phyloP scores from a whole-genome alignment of 2,888 invertebrate genomes.

The Atethmia centrago region DNA sequence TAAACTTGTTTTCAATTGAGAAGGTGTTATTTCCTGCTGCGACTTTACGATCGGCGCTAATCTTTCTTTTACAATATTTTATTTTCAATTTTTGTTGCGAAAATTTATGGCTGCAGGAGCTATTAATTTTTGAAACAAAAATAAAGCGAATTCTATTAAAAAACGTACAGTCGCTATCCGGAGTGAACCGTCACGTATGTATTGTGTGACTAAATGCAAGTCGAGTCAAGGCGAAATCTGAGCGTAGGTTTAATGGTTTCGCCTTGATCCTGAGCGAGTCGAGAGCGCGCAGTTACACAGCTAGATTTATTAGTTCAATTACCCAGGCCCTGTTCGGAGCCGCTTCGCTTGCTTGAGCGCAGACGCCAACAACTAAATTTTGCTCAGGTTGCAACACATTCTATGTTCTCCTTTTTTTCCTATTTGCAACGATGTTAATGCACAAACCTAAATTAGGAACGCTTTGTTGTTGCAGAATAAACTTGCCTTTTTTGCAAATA shows the following conservation, averaged over 20 bases:
- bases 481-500: conserved; percentile 38
- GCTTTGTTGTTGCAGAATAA: conserved; percentile 46
- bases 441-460: conserved; percentile 67
- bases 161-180: conserved; percentile 51
- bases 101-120: conserved; percentile 29
- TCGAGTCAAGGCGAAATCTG: conserved; percentile 76
- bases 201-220: conserved; percentile 75
- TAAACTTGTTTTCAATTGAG: conserved; percentile 57
- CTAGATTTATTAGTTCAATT: conserved; percentile 90
- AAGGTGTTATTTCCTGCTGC: conserved; percentile 58
- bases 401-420: conserved; percentile 70
- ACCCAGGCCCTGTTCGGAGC: conserved; percentile 84
- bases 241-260: conserved; percentile 85
- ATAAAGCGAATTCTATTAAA: conserved; percentile 46
- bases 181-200: conserved; percentile 63
- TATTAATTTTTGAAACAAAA: too few relatives aligned
- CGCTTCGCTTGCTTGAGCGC: conserved; percentile 84
- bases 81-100: conserved; percentile 39
- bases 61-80: conserved; percentile 28
- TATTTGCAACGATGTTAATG: conserved; percentile 66
- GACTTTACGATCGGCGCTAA: conserved; percentile 59
- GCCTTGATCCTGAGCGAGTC: conserved; percentile 83
- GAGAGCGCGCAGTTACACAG: conserved; percentile 80
- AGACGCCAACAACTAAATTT: conserved; percentile 87
- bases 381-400: conserved; percentile 80